A percentile compares a stretch with the other conserved stretches of the same genome.
Conservation (phyloP, 2,888 invertebrate genomes). For the Plagodis dolabraria region DNA sequence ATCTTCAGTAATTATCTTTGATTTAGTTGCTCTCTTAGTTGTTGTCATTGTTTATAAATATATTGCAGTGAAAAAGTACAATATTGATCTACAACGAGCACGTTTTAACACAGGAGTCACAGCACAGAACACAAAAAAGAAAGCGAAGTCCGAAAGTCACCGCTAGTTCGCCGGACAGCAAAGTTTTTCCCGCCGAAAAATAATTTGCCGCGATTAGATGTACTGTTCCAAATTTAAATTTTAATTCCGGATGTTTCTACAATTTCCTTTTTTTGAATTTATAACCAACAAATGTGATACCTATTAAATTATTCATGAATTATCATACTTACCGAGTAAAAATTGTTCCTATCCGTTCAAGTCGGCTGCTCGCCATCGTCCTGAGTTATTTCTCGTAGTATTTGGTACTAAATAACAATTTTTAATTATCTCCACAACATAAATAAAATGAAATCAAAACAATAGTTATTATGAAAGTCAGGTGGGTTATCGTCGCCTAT, state of each 20-base stretch:
- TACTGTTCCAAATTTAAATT: conserved; percentile 1
- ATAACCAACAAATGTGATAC: too few relatives aligned
- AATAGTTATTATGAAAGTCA: too few relatives aligned
- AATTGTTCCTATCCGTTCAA: conserved; percentile 90
- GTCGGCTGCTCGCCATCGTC: conserved; percentile 87
- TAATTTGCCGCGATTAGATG: conserved; percentile 6
- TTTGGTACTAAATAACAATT: too few relatives aligned
- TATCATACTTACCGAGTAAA: conserved; percentile 85
- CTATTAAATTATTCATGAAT: too few relatives aligned
- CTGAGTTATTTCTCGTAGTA: too few relatives aligned
- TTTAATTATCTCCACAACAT: too few relatives aligned
- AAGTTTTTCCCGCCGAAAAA: conserved; percentile 8
- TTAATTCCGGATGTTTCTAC: too few relatives aligned
- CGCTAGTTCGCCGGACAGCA: not conserved
- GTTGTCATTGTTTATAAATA: conserved; percentile 48
- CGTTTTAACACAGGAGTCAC: not conserved
- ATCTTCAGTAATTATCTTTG: conserved; percentile 61
- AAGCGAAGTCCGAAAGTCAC: not conserved
- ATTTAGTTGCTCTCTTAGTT: conserved; percentile 54
- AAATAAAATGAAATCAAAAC: too few relatives aligned
- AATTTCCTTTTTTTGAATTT: too few relatives aligned
- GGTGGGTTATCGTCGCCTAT: too few relatives aligned
- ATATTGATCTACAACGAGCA: not conserved
- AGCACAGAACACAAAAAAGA: not conserved
- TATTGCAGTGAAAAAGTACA: not conserved